phyloP scores from a whole-genome alignment of 2,797 vertebrate species.

The Hapalemur alaotrensis region DNA sequence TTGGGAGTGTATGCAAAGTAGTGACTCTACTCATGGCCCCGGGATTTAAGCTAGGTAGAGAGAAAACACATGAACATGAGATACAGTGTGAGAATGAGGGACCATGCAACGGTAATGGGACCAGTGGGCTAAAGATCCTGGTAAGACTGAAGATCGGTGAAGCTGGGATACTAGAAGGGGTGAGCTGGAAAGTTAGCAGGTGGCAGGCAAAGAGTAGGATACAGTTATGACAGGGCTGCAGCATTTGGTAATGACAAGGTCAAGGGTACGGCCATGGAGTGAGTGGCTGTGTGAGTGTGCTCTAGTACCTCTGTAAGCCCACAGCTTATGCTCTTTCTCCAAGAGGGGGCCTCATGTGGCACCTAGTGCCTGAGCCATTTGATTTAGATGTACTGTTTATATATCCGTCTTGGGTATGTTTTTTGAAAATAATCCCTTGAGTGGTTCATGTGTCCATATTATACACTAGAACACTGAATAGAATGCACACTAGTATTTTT shows the following conservation, averaged over 20 bases:
- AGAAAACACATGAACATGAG: neutral
- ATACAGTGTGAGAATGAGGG: too few species aligned
- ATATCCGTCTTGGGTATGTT: neutral
- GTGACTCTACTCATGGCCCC: neutral
- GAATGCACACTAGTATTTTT: neutral
- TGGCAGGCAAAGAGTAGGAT: neutral
- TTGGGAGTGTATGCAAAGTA: neutral
- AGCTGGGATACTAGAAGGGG: neutral
- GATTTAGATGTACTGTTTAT: neutral
- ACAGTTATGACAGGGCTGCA: neutral
- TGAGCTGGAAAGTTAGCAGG: neutral
- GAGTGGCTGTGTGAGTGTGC: neutral
- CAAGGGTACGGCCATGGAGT: neutral
- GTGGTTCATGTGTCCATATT: neutral
- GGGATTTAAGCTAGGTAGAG: neutral
- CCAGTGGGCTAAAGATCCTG: neutral
- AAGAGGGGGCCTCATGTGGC: neutral
- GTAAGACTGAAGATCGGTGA: neutral
- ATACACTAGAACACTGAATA: neutral
- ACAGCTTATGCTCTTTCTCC: neutral
- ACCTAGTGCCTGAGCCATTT: neutral
- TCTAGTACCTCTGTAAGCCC: neutral
- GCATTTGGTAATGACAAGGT: neutral
- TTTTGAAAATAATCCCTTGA: neutral
- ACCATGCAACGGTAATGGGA: rapidly evolving